Percentiles rank a stretch among this genome's conserved stretches.
Conservation (phyloP, 1,140 invertebrate species). For the Aphidius ervi region DNA sequence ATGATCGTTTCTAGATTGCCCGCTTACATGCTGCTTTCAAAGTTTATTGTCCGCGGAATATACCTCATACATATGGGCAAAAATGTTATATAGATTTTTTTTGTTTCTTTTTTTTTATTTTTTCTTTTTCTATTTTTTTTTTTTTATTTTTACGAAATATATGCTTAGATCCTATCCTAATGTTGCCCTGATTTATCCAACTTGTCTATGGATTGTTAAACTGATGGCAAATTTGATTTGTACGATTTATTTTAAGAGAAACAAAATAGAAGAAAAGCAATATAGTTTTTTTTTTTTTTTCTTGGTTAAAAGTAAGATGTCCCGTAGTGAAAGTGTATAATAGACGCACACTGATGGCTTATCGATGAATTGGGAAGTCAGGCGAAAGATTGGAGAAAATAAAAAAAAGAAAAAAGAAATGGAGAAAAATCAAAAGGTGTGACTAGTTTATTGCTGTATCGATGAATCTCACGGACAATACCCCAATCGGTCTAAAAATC, state of each 20-base stretch:
- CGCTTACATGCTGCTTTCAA: slow-evolving; percentile 47
- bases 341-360: too few species aligned
- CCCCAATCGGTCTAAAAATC: too few species aligned
- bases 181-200: too few species aligned
- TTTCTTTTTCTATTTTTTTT: neutral
- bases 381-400: slow-evolving; percentile 2
- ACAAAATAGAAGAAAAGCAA: neutral
- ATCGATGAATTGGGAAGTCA: neutral
- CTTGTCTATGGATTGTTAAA: too few species aligned
- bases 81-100: too few species aligned
- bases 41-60: neutral
- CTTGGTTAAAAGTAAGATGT: slow-evolving; percentile 5
- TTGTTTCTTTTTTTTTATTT: neutral
- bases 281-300: neutral
- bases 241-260: neutral
- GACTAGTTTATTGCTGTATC: slow-evolving; percentile 4
- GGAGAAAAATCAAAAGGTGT: slow-evolving; percentile 5
- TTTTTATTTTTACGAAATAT: too few species aligned
- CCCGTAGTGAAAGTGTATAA: neutral
- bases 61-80: too few species aligned
- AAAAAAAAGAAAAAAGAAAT: slow-evolving; percentile 5
- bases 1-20: slow-evolving; percentile 53
- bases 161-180: too few species aligned
- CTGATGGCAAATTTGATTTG: too few species aligned
- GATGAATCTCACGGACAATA: too few species aligned